Evolutionary conservation across 2,113 vertebrate genomes (phyloP), one percentile per base, ranked within the genome.

Genomic region (Spheniscus mendiculus): DNA sequence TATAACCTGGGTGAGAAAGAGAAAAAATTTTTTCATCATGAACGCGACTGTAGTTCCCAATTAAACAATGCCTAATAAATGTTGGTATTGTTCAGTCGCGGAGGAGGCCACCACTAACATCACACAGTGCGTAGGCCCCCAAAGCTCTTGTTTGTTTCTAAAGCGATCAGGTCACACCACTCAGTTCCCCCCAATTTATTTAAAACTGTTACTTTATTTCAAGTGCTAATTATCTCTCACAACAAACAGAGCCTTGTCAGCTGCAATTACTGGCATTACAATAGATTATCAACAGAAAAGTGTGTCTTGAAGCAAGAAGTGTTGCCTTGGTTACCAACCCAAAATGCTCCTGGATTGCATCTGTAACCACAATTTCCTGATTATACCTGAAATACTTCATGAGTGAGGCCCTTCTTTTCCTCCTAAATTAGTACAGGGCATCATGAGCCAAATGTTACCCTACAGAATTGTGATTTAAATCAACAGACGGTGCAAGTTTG

Each of bases 141-240:
- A 97, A 94, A 93, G 77, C 91, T 97, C 94, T 53, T 91, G 88
- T 94, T 97, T 93, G 87, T 96, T 97, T 95, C 95, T 89, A 36
- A 94, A 98, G 95, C 13, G 29, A 96, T 85, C 82, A 59, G 97
- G 97, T 97, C 98, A 91, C 89, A 92, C 93, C 84, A 77, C 85
- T 88, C 92, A 63, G 95, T 94, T 90, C 83, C 80, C 82, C 90
- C 96, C 97, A 97, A 94, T 98, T 98, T 98, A 98, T 96, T 98
- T 96, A 97, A 98, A 97, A 97, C 96, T 98, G 97, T 98, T 98
- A 97, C 97, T 98, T 98, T 97, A 96, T 98, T 98, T 98, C 98
- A 98, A 98, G 98, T 98, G 98, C 96, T 98, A 98, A 98, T 98
- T 98, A 97, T 98, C 97, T 98, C 97, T 97, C 98, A 98, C 97